Conservation (phyloP, 1,140 invertebrate genomes). For the Drosophila punjabiensis region DNA sequence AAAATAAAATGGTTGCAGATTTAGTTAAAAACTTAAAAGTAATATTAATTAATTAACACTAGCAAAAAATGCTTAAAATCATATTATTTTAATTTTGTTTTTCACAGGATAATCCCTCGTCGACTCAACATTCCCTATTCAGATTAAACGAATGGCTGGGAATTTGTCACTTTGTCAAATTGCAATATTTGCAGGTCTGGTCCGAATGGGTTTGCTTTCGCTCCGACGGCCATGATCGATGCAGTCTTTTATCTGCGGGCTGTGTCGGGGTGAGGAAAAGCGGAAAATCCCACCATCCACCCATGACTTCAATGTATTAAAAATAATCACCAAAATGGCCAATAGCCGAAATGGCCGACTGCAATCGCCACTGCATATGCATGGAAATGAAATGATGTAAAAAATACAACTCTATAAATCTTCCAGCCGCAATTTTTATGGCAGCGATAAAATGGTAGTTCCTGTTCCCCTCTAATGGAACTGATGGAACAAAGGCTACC, state of each 20-base stretch:
- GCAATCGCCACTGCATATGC: constrained; percentile 29
- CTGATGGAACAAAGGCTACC: constrained; percentile 5
- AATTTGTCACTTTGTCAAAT: constrained; percentile 69
- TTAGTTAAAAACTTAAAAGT: neutral
- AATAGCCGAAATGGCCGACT: constrained; percentile 47
- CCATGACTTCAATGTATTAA: constrained; percentile 27
- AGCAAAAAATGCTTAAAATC: neutral
- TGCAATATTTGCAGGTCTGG: constrained; percentile 27
- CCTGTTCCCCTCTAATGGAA: neutral
- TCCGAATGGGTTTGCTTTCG: constrained; percentile 1
- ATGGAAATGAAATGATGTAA: constrained; percentile 40
- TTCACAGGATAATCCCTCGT: neutral
- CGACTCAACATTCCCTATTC: neutral
- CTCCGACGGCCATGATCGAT: constrained; percentile 43
- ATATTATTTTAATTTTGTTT: neutral
- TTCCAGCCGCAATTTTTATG: constrained; percentile 39
- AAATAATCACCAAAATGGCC: constrained; percentile 53
- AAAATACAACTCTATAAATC: constrained; percentile 32
- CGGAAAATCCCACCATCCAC: neutral
- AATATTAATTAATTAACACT: neutral
- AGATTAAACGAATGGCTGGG: constrained; percentile 34
- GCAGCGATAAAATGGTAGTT: constrained; percentile 21
- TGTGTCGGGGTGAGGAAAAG: neutral
- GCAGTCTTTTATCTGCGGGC: constrained; percentile 41
- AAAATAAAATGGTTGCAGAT: neutral